These are phyloP conservation scores for Ceramica pisi DNA, from an alignment of 2,888 invertebrate genomes.

Conservation along the genomic window DNA sequence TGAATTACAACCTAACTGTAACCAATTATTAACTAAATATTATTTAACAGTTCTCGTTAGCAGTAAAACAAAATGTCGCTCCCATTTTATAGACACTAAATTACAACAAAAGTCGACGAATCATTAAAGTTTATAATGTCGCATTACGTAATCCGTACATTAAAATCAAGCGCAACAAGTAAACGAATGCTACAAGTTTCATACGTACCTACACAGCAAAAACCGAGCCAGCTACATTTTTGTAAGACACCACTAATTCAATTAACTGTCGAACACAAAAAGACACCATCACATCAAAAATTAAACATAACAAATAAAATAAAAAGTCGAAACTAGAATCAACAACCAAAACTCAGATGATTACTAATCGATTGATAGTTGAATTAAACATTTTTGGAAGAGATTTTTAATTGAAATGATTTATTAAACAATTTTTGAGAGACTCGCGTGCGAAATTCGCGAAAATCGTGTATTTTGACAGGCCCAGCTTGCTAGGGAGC, in stretches of 20 bases:
- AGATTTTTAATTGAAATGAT: constrained; percentile 22
- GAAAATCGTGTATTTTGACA: constrained; percentile 84
- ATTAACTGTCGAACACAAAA: constrained; percentile 72
- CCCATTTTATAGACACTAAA: constrained; percentile 39
- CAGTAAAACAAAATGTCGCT: constrained; percentile 33
- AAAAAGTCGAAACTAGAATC: constrained; percentile 53
- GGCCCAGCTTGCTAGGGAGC: constrained; percentile 79
- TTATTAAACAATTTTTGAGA: constrained; percentile 52
- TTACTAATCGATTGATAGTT: constrained; percentile 31
- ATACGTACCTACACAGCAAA: constrained; percentile 72
- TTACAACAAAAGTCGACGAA: constrained; percentile 45
- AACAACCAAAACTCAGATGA: constrained; percentile 40
- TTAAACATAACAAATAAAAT: constrained; percentile 65
- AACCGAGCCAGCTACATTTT: constrained; percentile 81
- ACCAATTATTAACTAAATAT: constrained; percentile 13
- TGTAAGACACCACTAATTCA: constrained; percentile 71
- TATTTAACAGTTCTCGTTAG: constrained; percentile 23
- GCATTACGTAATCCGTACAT: constrained; percentile 83
- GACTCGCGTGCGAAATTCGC: constrained; percentile 75
- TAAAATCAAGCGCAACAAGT: constrained; percentile 85
- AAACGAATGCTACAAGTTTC: constrained; percentile 79
- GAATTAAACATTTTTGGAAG: constrained; percentile 45
- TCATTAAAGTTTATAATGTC: constrained; percentile 73
- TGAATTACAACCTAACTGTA: constrained; percentile 14
- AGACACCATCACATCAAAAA: constrained; percentile 71